Base-by-base conservation (phyloP, 2,113 vertebrate species). In the Choloepus hoffmanni region DNA sequence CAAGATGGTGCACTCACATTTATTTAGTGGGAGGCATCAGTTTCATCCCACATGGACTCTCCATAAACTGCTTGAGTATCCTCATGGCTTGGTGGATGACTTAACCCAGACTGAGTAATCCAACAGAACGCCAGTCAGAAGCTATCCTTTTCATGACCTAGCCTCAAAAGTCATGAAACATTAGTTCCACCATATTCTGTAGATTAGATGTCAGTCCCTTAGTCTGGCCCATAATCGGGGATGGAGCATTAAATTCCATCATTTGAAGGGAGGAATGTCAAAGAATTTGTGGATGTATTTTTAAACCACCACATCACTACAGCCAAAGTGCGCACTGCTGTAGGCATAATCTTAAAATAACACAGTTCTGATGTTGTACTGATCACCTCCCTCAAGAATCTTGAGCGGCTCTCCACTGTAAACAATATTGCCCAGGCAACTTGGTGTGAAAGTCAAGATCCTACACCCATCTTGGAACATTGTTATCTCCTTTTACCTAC, bases 341-440 rank as follows among this genome's bases (percentile, higher is more conserved):
- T 12, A 28, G n/a, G 88, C 78, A 88, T 67, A 45, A 36, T 53
- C 74, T 89, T 43, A 74, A 85, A 92, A 73, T 78, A 58, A 85
- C 62, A 79, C 28, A 58, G 89, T 33, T 83, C 60, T 86, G 30
- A 48, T 45, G 10, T 70, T 87, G 36, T 82, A 86, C 30, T 87
- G 76, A 26, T 89, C 72, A 83, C 9, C 3, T 74, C 73, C 14
- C n/a, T 89, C 28, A 74, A 73, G 85, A 87, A 60, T 87, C 33
- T 83, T 78, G 68, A 68, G 45, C 18, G 45, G 55, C 83, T 72
- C 36, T 92, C 45, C 23, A 4, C 7, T 77, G 26, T 65, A 83
- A 83, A 72, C 45, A 55, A 63, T 65, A 73, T 60, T 78, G 26
- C 50, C 40, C 50, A 43, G 36, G 50, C 14, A 50, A 3, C 21